Evolutionary conservation across 2,113 vertebrate species (phyloP), one percentile per base, ranked within the genome.

Genomic region (Arenaria interpres): DNA sequence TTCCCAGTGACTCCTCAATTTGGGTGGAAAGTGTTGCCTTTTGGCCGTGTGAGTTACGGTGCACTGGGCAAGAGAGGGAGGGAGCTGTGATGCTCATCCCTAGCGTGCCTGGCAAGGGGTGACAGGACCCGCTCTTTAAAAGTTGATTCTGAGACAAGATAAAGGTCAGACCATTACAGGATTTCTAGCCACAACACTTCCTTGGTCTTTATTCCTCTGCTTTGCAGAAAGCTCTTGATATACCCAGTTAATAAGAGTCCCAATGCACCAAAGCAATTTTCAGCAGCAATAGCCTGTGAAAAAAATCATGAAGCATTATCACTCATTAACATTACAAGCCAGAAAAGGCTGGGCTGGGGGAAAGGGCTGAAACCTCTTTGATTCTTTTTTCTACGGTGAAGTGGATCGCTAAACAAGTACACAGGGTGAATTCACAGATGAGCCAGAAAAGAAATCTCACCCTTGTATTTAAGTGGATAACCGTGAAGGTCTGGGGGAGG

Each of bases 191-290:
- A 67, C 69, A 59, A 25, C 35, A 21, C 35, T 73, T 73, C 32
- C 82, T 85, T 54, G 78, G 53, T 78, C 71, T 85, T 93, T 72
- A 79, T 79, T 68, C 48, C 48, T 72, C 14, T 73, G 62, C 64
- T 80, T 84, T 77, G 68, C 59, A 59, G 54, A 80, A 81, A 85
- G 67, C 54, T 91, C 32, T 87, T 60, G 45, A 50, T 71, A 56
- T 15, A 60, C 13, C 32, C 78, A 53, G 53, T 27, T 81, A 94
- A 91, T 39, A 54, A 37, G 59, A 54, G 41, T 82, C 90, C 62
- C 96, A 84, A 20, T 5, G 74, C 85, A 91, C 71, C 67, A 69
- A 88, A 88, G 93, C 12, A 77, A 95, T 96, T 94, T 88, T 80
- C 92, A 91, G 79, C 72, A 93, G 88, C 85, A 90, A 57, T 27